Percentiles rank a stretch among this genome's conserved stretches.
phyloP scores from a whole-genome alignment of 1,140 invertebrate genomes.

The Atopsyche davidsoni region DNA sequence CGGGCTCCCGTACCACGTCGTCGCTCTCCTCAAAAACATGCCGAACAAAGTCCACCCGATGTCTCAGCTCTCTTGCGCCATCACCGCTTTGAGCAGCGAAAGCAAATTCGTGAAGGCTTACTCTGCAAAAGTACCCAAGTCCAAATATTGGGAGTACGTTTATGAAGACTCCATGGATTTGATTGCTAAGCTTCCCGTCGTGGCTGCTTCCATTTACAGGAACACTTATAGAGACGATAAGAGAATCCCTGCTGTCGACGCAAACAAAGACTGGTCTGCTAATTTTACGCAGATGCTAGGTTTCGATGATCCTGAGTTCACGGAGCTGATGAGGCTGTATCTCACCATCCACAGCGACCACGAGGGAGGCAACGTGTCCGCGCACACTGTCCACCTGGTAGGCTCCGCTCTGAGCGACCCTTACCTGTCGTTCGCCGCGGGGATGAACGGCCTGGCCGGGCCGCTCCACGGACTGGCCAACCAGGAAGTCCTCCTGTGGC shows the following conservation, averaged over 20 bases:
- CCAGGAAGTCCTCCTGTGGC: constrained; percentile 77
- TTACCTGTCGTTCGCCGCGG: constrained; percentile 82
- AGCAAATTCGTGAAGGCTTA: constrained; percentile 93
- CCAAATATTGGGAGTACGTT: constrained; percentile 76
- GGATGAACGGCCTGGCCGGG: constrained; percentile 84
- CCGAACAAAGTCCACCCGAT: constrained; percentile 89
- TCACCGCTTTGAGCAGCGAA: constrained; percentile 88
- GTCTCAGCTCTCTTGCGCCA: constrained; percentile 90
- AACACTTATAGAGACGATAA: constrained; percentile 83
- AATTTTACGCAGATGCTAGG: constrained; percentile 93
- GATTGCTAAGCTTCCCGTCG: constrained; percentile 90
- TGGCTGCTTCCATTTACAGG: constrained; percentile 92
- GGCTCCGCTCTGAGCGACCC: constrained; percentile 87
- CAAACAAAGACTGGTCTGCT: constrained; percentile 85
- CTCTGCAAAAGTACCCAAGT: constrained; percentile 73
- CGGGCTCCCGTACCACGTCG: constrained; percentile 7
- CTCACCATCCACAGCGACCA: constrained; percentile 92
- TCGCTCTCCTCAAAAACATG: constrained; percentile 91
- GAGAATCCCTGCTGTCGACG: constrained; percentile 80
- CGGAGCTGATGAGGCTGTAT: constrained; percentile 91
- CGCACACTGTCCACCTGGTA: constrained; percentile 87
- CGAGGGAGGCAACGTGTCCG: constrained; percentile 87
- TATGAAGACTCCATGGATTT: constrained; percentile 96
- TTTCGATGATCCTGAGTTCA: constrained; percentile 79
- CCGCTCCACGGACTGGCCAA: constrained; percentile 91